Percentiles rank a stretch among this genome's conserved stretches.
These are phyloP conservation scores for Platycheirus albimanus DNA, from an alignment of 2,888 invertebrate genomes.

Conservation along the genomic window DNA sequence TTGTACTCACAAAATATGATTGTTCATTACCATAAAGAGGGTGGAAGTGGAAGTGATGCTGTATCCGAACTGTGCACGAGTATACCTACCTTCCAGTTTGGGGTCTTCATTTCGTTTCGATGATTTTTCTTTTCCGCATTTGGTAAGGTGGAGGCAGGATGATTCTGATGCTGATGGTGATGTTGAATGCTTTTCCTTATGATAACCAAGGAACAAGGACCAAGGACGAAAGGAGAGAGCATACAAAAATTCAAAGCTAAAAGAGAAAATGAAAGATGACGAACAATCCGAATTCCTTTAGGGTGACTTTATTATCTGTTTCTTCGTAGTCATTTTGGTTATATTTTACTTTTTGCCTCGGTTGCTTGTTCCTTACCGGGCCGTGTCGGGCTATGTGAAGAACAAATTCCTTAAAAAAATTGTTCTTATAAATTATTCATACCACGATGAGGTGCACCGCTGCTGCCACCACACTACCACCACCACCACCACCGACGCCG, in stretches of 20 bases:
- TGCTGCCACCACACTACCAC: conserved; percentile 16
- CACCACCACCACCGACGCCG: conserved; percentile 13
- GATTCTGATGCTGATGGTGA: conserved; percentile 37
- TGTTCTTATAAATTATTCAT: conserved; percentile 73
- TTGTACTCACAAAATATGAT: conserved; percentile 73
- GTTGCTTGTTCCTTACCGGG: neutral
- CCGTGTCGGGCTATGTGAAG: conserved; percentile 28
- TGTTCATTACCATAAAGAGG: conserved; percentile 72
- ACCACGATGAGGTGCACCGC: conserved; percentile 66
- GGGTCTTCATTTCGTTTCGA: conserved; percentile 61
- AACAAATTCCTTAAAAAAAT: conserved; percentile 65
- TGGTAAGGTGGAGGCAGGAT: neutral
- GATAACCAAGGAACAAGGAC: too few relatives aligned
- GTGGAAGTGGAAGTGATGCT: conserved; percentile 39
- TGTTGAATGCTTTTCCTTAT: conserved; percentile 55
- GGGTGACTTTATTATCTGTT: conserved; percentile 74
- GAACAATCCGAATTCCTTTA: conserved; percentile 73
- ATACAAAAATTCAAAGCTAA: conserved; percentile 11
- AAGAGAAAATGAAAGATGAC: conserved; percentile 46
- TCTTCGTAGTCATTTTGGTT: conserved; percentile 66
- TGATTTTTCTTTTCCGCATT: conserved; percentile 44
- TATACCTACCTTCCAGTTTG: conserved; percentile 38
- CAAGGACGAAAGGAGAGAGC: conserved; percentile 23
- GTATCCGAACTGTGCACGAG: neutral
- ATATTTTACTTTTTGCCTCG: conserved; percentile 15